These are phyloP conservation scores for Drosophila merina DNA, from an alignment of 2,888 invertebrate genomes.

Conservation along the genomic window DNA sequence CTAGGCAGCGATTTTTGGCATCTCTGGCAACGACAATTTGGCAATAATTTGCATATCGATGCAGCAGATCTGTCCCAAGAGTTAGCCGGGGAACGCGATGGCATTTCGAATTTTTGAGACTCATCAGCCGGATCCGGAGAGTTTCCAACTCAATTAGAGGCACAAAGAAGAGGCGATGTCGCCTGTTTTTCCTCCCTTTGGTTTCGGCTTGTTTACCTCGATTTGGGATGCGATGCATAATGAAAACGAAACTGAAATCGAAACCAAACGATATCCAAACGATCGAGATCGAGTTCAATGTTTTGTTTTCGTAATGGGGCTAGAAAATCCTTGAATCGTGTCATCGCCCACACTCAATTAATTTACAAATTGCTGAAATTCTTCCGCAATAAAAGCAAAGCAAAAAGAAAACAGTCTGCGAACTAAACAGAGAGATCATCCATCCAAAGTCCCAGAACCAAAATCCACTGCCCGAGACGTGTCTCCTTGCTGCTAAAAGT, in stretches of 20 bases:
- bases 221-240: conserved; percentile 21
- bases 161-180: not conserved
- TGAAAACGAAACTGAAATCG: conserved; percentile 41
- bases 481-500: conserved; percentile 58
- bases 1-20: conserved; percentile 21
- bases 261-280: conserved; percentile 4
- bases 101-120: conserved; percentile 56
- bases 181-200: conserved; percentile 5
- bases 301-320: conserved; percentile 64
- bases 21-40: conserved; percentile 58
- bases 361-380: conserved; percentile 74
- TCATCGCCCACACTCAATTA: conserved; percentile 53
- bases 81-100: conserved; percentile 61
- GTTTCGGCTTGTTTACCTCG: conserved; percentile 20
- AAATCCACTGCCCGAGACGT: conserved; percentile 40
- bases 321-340: conserved; percentile 71
- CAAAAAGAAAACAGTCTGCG: conserved; percentile 21
- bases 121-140: conserved; percentile 4
- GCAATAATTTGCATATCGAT: conserved; percentile 73
- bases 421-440: conserved; percentile 22
- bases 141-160: conserved; percentile 43
- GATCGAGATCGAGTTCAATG: conserved; percentile 61
- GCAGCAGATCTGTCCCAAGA: conserved; percentile 50
- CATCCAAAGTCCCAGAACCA: conserved; percentile 27
- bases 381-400: conserved; percentile 64